Base-by-base conservation (phyloP, 2,113 vertebrate species). In the Pavo muticus region DNA sequence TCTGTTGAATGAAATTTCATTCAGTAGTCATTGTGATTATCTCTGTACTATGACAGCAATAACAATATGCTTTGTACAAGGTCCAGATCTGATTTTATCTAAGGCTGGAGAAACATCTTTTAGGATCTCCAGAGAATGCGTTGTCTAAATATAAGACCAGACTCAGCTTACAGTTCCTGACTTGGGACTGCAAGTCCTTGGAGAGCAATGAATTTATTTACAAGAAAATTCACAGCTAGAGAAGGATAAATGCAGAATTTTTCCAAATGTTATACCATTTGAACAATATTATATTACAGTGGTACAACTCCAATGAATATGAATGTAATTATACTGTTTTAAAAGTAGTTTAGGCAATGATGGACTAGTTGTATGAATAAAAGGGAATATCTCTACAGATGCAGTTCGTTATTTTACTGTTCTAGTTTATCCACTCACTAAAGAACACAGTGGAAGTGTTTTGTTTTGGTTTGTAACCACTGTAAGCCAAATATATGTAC, bases 1-100 rank as follows among this genome's bases (percentile, higher is more conserved):
- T 95, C 91, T 92, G 69, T n/a, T 95, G 95, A 96, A 97, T 95
- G 90, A 86, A 88, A 80, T 90, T 92, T 94, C 91, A 88, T 95
- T 95, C 88, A 77, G 47, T 81, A 88, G 90, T 90, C 70, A 86
- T 94, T 94, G 77, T 71, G 69, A 77, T 97, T 90, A 90, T 95
- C 86, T 86, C 85, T 93, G 89, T 83, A 30, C 72, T 88, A 69
- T 74, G 65, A 42, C 32, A 77, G 83, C 64, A 86, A 77, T 90
- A 95, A 85, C 50, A 61, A 9, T 1, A 84, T 91, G 82, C 65
- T 91, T 90, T 84, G 48, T 88, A n/a, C 64, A 61, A 90, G 69
- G 70, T 84, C 5, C 1, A 39, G 90, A 89, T 72, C 64, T 83
- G 82, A 84, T 94, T 90, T 95, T 90, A 56, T 91, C 57, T 90